Evolutionary conservation across 2,888 invertebrate genomes (phyloP).

Genomic region (Pollenia angustigena): DNA sequence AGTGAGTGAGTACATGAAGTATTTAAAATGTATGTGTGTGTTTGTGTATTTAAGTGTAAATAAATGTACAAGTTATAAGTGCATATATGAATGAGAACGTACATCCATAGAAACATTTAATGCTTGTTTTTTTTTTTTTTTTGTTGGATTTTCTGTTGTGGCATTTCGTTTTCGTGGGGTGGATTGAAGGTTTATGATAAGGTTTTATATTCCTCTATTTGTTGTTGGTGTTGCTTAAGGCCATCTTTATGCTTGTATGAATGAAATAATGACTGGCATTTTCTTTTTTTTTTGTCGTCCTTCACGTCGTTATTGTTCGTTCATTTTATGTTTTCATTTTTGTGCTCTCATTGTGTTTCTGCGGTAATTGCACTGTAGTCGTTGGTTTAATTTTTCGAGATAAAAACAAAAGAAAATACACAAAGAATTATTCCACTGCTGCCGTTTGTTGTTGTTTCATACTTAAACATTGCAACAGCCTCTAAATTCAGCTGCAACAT

Average conservation of each 20-base stretch:
- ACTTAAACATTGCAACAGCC: constrained; percentile 20
- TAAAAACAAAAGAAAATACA: constrained; percentile 29
- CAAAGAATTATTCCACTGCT: neutral
- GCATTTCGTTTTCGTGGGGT: neutral
- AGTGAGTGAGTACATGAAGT: neutral
- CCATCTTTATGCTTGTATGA: constrained; percentile 60
- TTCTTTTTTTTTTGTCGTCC: constrained; percentile 46
- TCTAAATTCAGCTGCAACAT: constrained; percentile 55
- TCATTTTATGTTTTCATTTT: neutral
- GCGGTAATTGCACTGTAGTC: constrained; percentile 26
- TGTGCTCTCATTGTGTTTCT: constrained; percentile 29
- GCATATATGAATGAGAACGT: neutral
- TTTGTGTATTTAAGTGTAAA: constrained; percentile 26
- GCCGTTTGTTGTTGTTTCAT: neutral
- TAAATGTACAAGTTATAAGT: constrained; percentile 39
- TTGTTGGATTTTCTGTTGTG: neutral
- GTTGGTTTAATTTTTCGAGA: constrained; percentile 22
- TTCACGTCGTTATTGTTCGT: constrained; percentile 42
- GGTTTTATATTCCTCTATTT: constrained; percentile 19
- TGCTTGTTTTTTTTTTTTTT: constrained; percentile 35
- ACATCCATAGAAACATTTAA: constrained; percentile 14
- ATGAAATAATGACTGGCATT: constrained; percentile 70
- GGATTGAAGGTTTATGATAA: constrained; percentile 43
- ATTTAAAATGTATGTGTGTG: neutral
- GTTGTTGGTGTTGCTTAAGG: constrained; percentile 55